Evolutionary conservation across 2,888 invertebrate genomes (phyloP).

Genomic region (Acrocyrtus sp.): DNA sequence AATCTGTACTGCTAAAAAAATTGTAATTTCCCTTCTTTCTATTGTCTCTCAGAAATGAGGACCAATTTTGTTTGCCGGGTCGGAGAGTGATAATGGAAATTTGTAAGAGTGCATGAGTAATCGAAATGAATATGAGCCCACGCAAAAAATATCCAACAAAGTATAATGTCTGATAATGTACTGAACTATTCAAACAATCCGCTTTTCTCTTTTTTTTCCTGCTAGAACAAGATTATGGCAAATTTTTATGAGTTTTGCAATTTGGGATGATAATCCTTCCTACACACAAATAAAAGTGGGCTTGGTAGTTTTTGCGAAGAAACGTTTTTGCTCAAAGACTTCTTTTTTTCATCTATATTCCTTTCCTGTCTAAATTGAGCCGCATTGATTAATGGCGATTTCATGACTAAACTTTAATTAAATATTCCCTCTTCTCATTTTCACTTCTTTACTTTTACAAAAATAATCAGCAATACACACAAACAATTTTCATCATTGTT

Average conservation of each 20-base stretch:
- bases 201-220: slow-evolving; percentile 1
- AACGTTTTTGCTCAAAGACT: background rate
- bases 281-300: slow-evolving; percentile 24
- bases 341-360: background rate
- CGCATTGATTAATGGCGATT: slow-evolving; percentile 43
- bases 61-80: no score
- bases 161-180: slow-evolving; percentile 9
- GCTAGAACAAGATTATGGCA: background rate
- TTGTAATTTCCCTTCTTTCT: slow-evolving; percentile 20
- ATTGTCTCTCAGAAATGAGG: no score
- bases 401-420: slow-evolving; percentile 52
- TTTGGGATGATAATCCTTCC: no score
- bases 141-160: slow-evolving; percentile 32
- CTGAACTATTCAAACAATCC: slow-evolving; percentile 14
- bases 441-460: background rate
- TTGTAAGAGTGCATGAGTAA: background rate
- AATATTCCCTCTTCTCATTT: slow-evolving; percentile 31
- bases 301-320: background rate
- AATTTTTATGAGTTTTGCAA: background rate
- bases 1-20: slow-evolving; percentile 4
- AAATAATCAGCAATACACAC: slow-evolving; percentile 37
- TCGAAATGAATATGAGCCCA: no score
- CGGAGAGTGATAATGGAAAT: background rate
- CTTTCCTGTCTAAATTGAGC: slow-evolving; percentile 1
- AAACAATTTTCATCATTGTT: slow-evolving; percentile 11